Evolutionary conservation across 2,888 invertebrate genomes (phyloP).

Genomic region (Meteorus cinctellus): DNA sequence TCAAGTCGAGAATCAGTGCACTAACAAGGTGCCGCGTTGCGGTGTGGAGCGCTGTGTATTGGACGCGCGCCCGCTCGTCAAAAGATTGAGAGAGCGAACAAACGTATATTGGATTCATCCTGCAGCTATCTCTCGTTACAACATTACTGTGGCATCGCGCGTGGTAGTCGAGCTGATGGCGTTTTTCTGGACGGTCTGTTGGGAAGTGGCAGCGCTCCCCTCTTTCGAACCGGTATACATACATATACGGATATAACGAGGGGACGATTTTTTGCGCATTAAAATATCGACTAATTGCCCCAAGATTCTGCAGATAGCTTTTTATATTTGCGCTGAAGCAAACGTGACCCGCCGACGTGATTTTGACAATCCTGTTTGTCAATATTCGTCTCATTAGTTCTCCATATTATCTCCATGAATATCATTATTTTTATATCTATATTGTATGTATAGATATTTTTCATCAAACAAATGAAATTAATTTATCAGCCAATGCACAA

Average conservation of each 20-base stretch:
- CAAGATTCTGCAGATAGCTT: slow-evolving; percentile 69
- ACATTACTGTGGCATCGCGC: slow-evolving; percentile 20
- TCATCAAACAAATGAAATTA: too few relatives aligned
- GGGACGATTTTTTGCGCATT: slow-evolving; percentile 71
- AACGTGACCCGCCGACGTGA: slow-evolving; percentile 57
- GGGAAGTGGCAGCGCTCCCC: slow-evolving; percentile 55
- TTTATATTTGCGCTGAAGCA: slow-evolving; percentile 49
- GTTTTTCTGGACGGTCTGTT: slow-evolving; percentile 65
- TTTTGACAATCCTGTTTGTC: slow-evolving; percentile 44
- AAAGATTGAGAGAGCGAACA: slow-evolving; percentile 5
- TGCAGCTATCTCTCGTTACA: slow-evolving; percentile 16
- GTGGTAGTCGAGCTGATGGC: slow-evolving; percentile 18
- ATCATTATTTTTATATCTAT: neutral
- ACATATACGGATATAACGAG: slow-evolving; percentile 64
- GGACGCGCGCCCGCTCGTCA: slow-evolving; percentile 47
- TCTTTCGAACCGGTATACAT: slow-evolving; percentile 48
- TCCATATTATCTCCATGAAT: neutral
- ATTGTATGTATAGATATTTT: too few relatives aligned
- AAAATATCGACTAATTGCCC: slow-evolving; percentile 74
- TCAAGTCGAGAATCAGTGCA: slow-evolving; percentile 68
- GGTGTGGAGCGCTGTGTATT: slow-evolving; percentile 56
- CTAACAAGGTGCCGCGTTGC: slow-evolving; percentile 72
- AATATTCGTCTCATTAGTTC: neutral
- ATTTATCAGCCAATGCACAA: neutral
- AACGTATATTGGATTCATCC: slow-evolving; percentile 4